Evolutionary conservation across 2,888 invertebrate species (phyloP).

Genomic region (Cepaea hortensis): DNA sequence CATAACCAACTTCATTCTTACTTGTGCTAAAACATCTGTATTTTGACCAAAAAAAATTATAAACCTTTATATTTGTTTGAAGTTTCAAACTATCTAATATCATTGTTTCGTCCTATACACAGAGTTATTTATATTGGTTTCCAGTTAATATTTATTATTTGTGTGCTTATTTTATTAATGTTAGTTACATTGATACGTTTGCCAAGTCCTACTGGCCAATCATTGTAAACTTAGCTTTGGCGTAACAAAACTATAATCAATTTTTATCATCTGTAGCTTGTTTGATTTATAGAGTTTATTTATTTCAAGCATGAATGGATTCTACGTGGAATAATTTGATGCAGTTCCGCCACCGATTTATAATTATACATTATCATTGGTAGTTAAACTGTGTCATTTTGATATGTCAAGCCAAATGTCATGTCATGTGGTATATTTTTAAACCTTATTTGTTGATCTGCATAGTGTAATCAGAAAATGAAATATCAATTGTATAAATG

Average conservation of each 20-base stretch:
- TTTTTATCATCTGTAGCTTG: background rate
- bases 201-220: background rate
- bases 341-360: background rate
- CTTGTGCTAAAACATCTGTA: background rate
- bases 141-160: slow-evolving; percentile 12
- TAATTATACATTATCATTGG: too few species aligned
- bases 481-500: too few species aligned
- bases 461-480: too few species aligned
- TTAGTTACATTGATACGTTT: background rate
- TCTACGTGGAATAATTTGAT: background rate
- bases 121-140: slow-evolving; percentile 15
- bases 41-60: background rate
- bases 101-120: background rate
- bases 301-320: background rate
- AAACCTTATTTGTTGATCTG: too few species aligned
- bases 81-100: background rate
- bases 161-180: background rate
- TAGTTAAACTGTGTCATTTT: too few species aligned
- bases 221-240: background rate
- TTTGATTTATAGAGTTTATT: background rate
- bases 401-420: too few species aligned
- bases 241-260: background rate
- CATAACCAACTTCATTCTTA: background rate
- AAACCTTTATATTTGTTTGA: background rate
- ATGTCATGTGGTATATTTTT: too few species aligned